These are phyloP conservation scores for Haemorhous mexicanus DNA, from an alignment of 2,113 vertebrate genomes.

Conservation along the genomic window DNA sequence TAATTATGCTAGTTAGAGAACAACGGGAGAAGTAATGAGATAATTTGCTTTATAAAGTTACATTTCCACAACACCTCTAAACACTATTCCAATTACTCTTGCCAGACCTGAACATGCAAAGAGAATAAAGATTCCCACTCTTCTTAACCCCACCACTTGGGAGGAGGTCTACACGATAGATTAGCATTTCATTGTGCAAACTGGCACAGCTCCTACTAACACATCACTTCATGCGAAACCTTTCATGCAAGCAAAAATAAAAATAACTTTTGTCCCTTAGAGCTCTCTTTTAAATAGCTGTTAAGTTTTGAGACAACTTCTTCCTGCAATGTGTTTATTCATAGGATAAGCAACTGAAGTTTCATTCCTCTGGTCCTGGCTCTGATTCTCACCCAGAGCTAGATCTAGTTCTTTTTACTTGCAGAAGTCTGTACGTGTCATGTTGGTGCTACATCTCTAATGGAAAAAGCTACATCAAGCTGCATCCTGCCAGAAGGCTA, in stretches of 20 bases:
- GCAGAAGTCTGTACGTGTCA: background rate
- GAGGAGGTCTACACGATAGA: background rate
- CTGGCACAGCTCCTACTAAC: background rate
- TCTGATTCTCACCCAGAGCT: background rate
- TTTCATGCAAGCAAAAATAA: background rate
- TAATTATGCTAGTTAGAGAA: slow-evolving; percentile 33
- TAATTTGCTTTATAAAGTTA: background rate
- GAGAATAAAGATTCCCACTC: background rate
- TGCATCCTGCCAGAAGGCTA: background rate
- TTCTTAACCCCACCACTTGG: background rate
- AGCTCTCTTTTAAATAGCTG: background rate
- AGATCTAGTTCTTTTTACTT: background rate
- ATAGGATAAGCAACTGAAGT: background rate
- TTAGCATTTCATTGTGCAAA: background rate
- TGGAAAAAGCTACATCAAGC: background rate
- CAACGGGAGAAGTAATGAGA: slow-evolving; percentile 2
- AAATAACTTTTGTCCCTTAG: background rate
- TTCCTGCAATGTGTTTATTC: background rate
- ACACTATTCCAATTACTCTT: background rate
- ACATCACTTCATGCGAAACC: background rate
- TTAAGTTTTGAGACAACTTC: background rate
- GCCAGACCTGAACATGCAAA: background rate
- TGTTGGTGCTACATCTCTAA: background rate
- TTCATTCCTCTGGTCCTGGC: background rate
- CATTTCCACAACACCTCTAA: background rate